Conservation (phyloP, 2,888 invertebrate genomes). For the Drosophila infuscata region DNA sequence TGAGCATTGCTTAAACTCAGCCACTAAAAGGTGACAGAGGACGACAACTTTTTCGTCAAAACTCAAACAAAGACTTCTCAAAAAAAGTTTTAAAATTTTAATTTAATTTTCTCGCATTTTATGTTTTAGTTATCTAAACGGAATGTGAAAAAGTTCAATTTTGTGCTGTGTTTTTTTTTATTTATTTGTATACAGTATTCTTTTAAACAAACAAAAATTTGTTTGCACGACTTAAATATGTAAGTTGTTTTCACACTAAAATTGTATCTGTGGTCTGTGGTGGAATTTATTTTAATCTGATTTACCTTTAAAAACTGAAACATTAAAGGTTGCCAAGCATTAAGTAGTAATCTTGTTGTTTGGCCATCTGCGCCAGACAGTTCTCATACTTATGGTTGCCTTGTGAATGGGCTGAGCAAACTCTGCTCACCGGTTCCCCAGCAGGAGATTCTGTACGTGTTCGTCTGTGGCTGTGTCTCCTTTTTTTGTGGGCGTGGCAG, state of each 20-base stretch:
- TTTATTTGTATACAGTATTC: not conserved
- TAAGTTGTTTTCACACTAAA: not conserved
- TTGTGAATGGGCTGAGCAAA: slow-evolving; percentile 23
- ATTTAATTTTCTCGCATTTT: too few relatives aligned
- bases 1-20: slow-evolving; percentile 60
- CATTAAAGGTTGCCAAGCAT: slow-evolving; percentile 1
- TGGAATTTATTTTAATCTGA: not conserved
- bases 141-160: not conserved
- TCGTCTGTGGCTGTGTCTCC: slow-evolving; percentile 6
- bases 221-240: not conserved
- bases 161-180: not conserved
- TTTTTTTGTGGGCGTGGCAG: slow-evolving; percentile 37
- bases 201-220: not conserved
- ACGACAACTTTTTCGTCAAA: not conserved
- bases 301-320: not conserved
- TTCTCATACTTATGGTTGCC: slow-evolving; percentile 7
- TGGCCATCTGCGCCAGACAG: slow-evolving; percentile 8
- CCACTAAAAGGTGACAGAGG: slow-evolving; percentile 30
- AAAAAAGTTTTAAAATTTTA: too few relatives aligned
- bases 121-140: too few relatives aligned
- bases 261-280: not conserved
- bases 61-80: too few relatives aligned
- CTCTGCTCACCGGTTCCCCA: slow-evolving; percentile 10
- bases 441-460: slow-evolving; percentile 14
- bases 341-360: slow-evolving; percentile 23